phyloP scores from a whole-genome alignment of 2,888 invertebrate species.

The Bursaphelenchus okinawaensis region DNA sequence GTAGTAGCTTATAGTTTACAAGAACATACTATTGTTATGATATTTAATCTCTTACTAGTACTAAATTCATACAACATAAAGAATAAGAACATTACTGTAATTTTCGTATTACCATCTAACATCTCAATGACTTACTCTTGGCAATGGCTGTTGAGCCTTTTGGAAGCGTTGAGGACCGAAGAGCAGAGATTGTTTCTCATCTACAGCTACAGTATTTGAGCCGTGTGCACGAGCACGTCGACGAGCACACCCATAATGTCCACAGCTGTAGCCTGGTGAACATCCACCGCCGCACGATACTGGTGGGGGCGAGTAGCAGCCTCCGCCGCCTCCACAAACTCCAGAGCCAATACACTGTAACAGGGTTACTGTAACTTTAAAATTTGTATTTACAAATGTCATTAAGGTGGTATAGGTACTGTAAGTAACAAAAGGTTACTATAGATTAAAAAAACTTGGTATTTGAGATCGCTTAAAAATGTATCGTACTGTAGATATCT shows the following conservation, averaged over 20 bases:
- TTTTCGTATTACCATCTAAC: neutral
- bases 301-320: conserved; percentile 21
- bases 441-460: neutral
- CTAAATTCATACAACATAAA: too few species aligned
- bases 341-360: conserved; percentile 51
- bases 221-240: conserved; percentile 24
- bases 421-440: neutral
- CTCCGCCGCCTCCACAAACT: conserved; percentile 39
- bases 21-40: conserved; percentile 1
- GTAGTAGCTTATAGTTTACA: neutral
- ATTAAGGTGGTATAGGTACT: neutral
- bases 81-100: neutral
- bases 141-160: neutral
- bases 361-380: too few species aligned
- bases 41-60: too few species aligned
- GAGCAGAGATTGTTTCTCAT: neutral
- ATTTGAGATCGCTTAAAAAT: too few species aligned
- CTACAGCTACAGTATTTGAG: conserved; percentile 19
- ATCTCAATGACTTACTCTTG: neutral
- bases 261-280: conserved; percentile 22
- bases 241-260: conserved; percentile 20
- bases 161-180: neutral
- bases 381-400: neutral
- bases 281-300: conserved; percentile 28
- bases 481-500: too few species aligned